Evolutionary conservation across 2,888 invertebrate genomes (phyloP).

Genomic region (Temnothorax ravouxi): DNA sequence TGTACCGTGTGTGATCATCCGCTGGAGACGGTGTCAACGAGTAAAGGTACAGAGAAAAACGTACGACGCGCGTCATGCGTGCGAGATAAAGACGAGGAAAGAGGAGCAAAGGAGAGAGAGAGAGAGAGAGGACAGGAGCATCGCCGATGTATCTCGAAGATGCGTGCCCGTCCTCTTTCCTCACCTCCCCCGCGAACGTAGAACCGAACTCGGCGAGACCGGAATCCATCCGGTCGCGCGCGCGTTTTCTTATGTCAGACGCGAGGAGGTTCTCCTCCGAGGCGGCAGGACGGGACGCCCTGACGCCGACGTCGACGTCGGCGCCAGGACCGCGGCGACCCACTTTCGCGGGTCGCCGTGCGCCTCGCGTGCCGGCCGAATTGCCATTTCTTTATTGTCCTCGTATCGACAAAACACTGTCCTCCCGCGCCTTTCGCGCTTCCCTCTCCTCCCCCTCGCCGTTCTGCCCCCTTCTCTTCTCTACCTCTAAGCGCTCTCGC

Average conservation of each 20-base stretch:
- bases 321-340: slow-evolving; percentile 36
- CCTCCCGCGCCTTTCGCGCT: slow-evolving; percentile 76
- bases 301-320: slow-evolving; percentile 1
- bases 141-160: not conserved
- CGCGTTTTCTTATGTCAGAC: not conserved
- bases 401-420: slow-evolving; percentile 84
- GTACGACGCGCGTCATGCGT: not conserved
- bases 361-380: slow-evolving; percentile 72
- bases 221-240: not conserved
- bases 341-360: slow-evolving; percentile 22
- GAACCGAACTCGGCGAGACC: not conserved
- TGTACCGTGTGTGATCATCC: slow-evolving; percentile 65
- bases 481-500: no score
- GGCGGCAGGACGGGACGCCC: not conserved
- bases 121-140: not conserved
- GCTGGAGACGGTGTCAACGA: slow-evolving; percentile 74
- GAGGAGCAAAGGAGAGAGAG: not conserved
- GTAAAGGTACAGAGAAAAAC: slow-evolving; percentile 77
- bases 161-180: not conserved
- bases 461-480: not conserved
- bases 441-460: slow-evolving; percentile 56
- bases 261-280: not conserved
- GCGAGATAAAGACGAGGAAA: not conserved
- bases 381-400: slow-evolving; percentile 67
- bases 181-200: not conserved